Evolutionary conservation across 2,888 invertebrate species (phyloP).

Genomic region (Auanema freiburgensis): DNA sequence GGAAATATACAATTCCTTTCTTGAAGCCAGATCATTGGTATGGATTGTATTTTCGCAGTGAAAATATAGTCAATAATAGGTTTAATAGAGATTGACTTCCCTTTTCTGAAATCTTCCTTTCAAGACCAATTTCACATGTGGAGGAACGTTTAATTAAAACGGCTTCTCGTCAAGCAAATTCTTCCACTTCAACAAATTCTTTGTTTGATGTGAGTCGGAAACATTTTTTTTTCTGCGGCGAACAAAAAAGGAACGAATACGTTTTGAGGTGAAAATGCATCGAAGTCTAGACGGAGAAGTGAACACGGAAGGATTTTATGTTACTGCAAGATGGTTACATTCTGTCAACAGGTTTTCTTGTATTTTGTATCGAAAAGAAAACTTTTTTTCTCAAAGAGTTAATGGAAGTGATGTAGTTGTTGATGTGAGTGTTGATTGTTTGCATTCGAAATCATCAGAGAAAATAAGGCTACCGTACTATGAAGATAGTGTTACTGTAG

Average conservation of each 20-base stretch:
- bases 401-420: slow-evolving; percentile 29
- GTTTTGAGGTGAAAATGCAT: slow-evolving; percentile 35
- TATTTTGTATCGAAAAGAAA: neutral
- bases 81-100: neutral
- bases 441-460: slow-evolving; percentile 35
- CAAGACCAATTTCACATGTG: too few relatives aligned
- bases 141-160: too few relatives aligned
- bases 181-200: too few relatives aligned
- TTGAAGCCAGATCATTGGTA: slow-evolving; percentile 59
- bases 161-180: too few relatives aligned
- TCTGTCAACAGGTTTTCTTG: neutral
- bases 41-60: slow-evolving; percentile 47
- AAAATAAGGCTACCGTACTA: slow-evolving; percentile 30
- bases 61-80: slow-evolving; percentile 30
- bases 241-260: neutral
- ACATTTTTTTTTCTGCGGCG: too few relatives aligned
- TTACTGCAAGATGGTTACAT: slow-evolving; percentile 34
- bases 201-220: too few relatives aligned
- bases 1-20: slow-evolving; percentile 61
- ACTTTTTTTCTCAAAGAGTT: slow-evolving; percentile 7
- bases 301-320: slow-evolving; percentile 38
- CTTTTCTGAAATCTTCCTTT: too few relatives aligned
- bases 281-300: slow-evolving; percentile 35
- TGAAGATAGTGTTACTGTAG: slow-evolving; percentile 43
- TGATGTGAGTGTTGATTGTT: slow-evolving; percentile 37